These are phyloP conservation scores for Heteromyza rotundicornis DNA, from an alignment of 2,888 invertebrate genomes.

Conservation along the genomic window DNA sequence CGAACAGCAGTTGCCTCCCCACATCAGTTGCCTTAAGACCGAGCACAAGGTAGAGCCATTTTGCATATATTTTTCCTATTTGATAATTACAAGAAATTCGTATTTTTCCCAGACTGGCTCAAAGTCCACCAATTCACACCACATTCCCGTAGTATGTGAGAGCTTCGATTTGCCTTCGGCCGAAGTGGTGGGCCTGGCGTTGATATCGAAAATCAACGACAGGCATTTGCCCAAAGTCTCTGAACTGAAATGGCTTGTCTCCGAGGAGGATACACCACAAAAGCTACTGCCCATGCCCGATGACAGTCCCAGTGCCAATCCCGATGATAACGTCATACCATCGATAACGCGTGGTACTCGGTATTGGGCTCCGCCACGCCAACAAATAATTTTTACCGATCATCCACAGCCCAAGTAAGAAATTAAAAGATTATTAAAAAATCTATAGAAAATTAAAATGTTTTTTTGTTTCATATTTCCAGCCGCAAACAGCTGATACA, in stretches of 20 bases:
- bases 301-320: slow-evolving; percentile 68
- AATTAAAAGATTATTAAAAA: not conserved
- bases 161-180: slow-evolving; percentile 69
- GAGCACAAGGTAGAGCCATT: slow-evolving; percentile 8
- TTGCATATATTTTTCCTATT: too few species aligned
- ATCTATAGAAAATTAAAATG: too few species aligned
- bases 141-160: slow-evolving; percentile 49
- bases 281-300: slow-evolving; percentile 77
- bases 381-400: slow-evolving; percentile 81
- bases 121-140: too few species aligned
- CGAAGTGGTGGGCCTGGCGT: slow-evolving; percentile 78
- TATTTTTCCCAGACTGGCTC: too few species aligned
- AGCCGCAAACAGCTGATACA: slow-evolving; percentile 71
- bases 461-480: slow-evolving; percentile 28
- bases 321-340: slow-evolving; percentile 66
- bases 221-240: slow-evolving; percentile 78
- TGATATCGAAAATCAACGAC: slow-evolving; percentile 78
- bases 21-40: not conserved
- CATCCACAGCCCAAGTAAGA: slow-evolving; percentile 72
- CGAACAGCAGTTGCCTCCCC: slow-evolving; percentile 5
- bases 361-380: slow-evolving; percentile 85
- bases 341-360: slow-evolving; percentile 73
- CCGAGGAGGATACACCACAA: slow-evolving; percentile 78
- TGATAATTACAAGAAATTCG: too few species aligned
- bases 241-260: slow-evolving; percentile 80